phyloP scores from a whole-genome alignment of 2,113 vertebrate genomes.

The Tenebrosternarchus preto region DNA sequence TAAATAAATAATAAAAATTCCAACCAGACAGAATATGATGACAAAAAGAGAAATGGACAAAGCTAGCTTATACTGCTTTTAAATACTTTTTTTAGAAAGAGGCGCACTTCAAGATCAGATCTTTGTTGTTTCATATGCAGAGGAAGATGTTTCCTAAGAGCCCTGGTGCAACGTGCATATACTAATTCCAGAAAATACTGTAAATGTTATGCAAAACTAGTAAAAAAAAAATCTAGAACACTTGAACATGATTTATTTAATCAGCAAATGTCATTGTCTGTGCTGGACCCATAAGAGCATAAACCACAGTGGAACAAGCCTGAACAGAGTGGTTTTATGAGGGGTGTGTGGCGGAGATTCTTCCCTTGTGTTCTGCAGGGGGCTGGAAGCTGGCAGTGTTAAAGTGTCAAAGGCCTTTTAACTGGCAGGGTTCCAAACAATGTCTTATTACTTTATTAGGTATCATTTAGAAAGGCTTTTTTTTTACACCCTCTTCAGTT shows the following conservation, averaged over 20 bases:
- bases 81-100: too few species aligned
- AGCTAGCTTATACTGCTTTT: background rate
- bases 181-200: background rate
- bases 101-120: too few species aligned
- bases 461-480: slow-evolving; percentile 46
- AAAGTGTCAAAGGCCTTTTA: slow-evolving; percentile 71
- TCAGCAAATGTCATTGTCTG: slow-evolving; percentile 70
- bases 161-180: background rate
- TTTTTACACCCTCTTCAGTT: slow-evolving; percentile 43
- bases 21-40: background rate
- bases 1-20: background rate
- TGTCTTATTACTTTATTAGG: slow-evolving; percentile 59
- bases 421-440: slow-evolving; percentile 60
- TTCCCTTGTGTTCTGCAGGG: slow-evolving; percentile 77
- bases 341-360: slow-evolving; percentile 64
- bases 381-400: slow-evolving; percentile 65
- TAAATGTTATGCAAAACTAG: background rate
- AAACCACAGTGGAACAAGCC: slow-evolving; percentile 73
- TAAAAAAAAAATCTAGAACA: background rate
- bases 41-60: background rate
- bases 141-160: too few species aligned
- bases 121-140: background rate
- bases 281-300: slow-evolving; percentile 66
- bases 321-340: slow-evolving; percentile 73
- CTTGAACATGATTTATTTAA: slow-evolving; percentile 41